Conservation (phyloP, 1,140 invertebrate genomes). For the Drosophila lini region DNA sequence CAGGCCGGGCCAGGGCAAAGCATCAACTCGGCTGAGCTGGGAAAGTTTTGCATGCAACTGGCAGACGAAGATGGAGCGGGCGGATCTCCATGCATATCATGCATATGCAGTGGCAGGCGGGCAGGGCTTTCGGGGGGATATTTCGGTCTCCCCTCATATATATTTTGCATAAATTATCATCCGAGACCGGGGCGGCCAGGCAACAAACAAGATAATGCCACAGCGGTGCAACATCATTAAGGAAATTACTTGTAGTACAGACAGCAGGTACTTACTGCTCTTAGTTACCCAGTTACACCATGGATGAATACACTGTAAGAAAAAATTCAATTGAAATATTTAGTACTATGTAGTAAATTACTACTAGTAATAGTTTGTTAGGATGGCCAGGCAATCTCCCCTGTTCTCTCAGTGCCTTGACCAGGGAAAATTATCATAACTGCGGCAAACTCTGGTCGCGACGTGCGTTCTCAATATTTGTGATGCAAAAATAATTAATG, state of each 20-base stretch:
- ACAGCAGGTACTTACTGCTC: constrained; percentile 66
- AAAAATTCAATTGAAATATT: background rate
- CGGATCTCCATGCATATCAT: constrained; percentile 48
- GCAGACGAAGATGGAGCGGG: constrained; percentile 39
- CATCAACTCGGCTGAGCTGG: constrained; percentile 32
- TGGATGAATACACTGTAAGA: constrained; percentile 7
- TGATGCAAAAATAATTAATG: constrained; percentile 80
- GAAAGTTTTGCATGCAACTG: constrained; percentile 62
- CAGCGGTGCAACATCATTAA: constrained; percentile 80
- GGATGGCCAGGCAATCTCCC: background rate
- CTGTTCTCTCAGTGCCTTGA: constrained; percentile 5
- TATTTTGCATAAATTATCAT: constrained; percentile 82
- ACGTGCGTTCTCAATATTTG: constrained; percentile 64
- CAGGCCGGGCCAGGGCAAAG: constrained; percentile 22
- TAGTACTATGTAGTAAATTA: no score
- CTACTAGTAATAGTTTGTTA: no score
- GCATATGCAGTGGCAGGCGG: constrained; percentile 32
- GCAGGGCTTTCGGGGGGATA: constrained; percentile 18
- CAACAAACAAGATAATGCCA: constrained; percentile 79
- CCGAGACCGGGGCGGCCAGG: constrained; percentile 32
- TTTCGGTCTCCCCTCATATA: constrained; percentile 50
- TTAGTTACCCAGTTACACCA: constrained; percentile 28
- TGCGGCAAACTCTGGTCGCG: constrained; percentile 30
- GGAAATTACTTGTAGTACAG: constrained; percentile 78
- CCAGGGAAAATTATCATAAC: constrained; percentile 72